Evolutionary conservation across 1,140 invertebrate species (phyloP).

Genomic region (Drosophila pseudoobscura): DNA sequence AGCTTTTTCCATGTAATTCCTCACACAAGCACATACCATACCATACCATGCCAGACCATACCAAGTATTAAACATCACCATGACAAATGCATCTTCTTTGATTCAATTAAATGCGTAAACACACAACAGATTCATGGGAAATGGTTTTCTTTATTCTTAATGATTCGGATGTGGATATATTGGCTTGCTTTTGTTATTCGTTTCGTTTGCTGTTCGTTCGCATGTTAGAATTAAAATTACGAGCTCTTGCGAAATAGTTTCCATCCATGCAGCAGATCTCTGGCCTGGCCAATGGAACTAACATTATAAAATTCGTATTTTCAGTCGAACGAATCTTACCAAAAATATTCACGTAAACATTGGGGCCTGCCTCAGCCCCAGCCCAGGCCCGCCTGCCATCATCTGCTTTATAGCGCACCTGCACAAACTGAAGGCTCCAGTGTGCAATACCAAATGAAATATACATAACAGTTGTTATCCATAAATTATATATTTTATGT

Average conservation of each 20-base stretch:
- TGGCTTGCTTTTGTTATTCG: slow-evolving; percentile 45
- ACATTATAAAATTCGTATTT: slow-evolving; percentile 42
- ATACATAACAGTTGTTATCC: slow-evolving; percentile 26
- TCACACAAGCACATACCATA: slow-evolving; percentile 7
- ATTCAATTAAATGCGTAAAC: slow-evolving; percentile 46
- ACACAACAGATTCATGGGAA: slow-evolving; percentile 30
- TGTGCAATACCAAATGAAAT: slow-evolving; percentile 45
- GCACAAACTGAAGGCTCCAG: slow-evolving; percentile 27
- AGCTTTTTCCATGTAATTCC: slow-evolving; percentile 28
- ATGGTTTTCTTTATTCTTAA: slow-evolving; percentile 41
- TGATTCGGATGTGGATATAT: slow-evolving; percentile 19
- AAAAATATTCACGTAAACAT: slow-evolving; percentile 57
- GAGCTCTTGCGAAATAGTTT: slow-evolving; percentile 30
- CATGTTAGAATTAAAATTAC: slow-evolving; percentile 31
- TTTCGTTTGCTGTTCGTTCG: slow-evolving; percentile 9
- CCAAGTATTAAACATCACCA: slow-evolving; percentile 34
- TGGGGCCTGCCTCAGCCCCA: slow-evolving; percentile 5
- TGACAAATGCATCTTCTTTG: background rate
- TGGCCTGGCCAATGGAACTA: slow-evolving; percentile 22
- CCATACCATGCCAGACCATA: background rate
- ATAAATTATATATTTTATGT: slow-evolving; percentile 44
- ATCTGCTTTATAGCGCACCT: slow-evolving; percentile 53
- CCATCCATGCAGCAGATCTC: slow-evolving; percentile 4
- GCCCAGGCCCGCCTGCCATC: slow-evolving; percentile 33
- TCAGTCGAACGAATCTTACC: slow-evolving; percentile 41